Base-by-base conservation (phyloP, 2,113 vertebrate species). In the Genyomyrus donnyi region DNA sequence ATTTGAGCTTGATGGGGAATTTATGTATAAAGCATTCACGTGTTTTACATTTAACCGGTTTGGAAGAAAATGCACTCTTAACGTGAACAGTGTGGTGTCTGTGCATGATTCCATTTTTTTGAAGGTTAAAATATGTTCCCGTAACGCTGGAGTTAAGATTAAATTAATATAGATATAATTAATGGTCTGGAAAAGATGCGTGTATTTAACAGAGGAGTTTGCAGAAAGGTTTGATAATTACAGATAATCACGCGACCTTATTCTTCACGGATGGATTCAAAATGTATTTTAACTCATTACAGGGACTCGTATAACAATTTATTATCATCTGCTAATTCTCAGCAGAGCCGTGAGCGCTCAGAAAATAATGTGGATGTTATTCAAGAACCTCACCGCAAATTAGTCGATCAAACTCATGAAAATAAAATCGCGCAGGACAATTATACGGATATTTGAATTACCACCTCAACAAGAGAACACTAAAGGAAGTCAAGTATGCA, bases 1-100 rank as follows among this genome's bases (percentile, higher is more conserved):
- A 91, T 93, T 92, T 91, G 83, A 89, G 27, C 50, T 85, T 83
- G 88, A 80, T 15, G 84, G 87, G 50, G 74, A 88, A 66, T 84
- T 53, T 53, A 35, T 87, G 27, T 87, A 87, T 87, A 21, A 56
- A 87, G 53, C 50, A 56, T 53, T 27, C 45, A 21, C 45, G 24
- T 85, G 45, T 35, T 35, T 52, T 87, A 39, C 48, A 39, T 86
- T 48, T 53, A 31, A 87, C 13, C 24, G 85, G 53, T 19, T n/a
- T 19, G 58, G 24, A 66, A 24, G 35, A 19, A 46, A 58, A 66
- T 58, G 24, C 58, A 42, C 53, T 66, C 21, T 9, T 11, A 45
- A 42, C 11, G 19, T 7, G 9, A 62, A 62, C 42, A 62, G 2
- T 5, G 52, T 19, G 42, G 24, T 56, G 4, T 58, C 58, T 88